Base-by-base conservation (phyloP, 2,113 vertebrate species). In the Mobula birostris region DNA sequence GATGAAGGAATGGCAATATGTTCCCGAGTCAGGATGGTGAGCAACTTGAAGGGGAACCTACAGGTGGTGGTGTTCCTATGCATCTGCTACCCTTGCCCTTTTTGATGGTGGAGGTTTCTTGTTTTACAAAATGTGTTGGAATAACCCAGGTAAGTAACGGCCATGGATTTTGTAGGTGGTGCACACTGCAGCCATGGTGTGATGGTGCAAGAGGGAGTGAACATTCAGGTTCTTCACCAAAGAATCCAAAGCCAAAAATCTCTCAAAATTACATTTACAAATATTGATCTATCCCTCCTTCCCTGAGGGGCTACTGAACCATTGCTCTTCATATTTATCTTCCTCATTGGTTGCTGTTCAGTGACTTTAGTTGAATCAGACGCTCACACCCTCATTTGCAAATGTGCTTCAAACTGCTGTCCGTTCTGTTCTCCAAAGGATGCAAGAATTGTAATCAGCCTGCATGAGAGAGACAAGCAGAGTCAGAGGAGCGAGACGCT, bases 371-470 rank as follows among this genome's bases (percentile, higher is more conserved):
- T 68, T 66, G 85, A 90, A 66, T 61, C 17, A 66, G 0, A 32
- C 29, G 0, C 61, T 90, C 61, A 90, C 85, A 63, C 29, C 63
- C 29, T 32, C 58, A n/a, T 12, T 15, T 66, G 85, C 14, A 32
- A 61, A 66, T 68, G 61, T 15, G 27, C 61, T 32, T 90, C 85
- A 90, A 90, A 90, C 85, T n/a, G 85, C 61, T 14, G 85, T 90
- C 29, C 15, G 85, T 17, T 90, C 85, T 32, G 85, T 90, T 90
- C 85, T 68, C 85, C 85, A 90, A 90, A 90, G 85, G 29, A 90
- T 32, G 85, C 85, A 90, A 90, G 63, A 19, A 90, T 90, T 2
- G n/a, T 90, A 19, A 90, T 66, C 29, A 90, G 61, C 61, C 85
- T 90, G 61, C n/a, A 12, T 68, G 85, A 68, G 85, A 19, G 61